Percentiles rank a stretch among this genome's conserved stretches.
phyloP scores from a whole-genome alignment of 2,888 invertebrate species.

The Euplagia quadripunctaria region DNA sequence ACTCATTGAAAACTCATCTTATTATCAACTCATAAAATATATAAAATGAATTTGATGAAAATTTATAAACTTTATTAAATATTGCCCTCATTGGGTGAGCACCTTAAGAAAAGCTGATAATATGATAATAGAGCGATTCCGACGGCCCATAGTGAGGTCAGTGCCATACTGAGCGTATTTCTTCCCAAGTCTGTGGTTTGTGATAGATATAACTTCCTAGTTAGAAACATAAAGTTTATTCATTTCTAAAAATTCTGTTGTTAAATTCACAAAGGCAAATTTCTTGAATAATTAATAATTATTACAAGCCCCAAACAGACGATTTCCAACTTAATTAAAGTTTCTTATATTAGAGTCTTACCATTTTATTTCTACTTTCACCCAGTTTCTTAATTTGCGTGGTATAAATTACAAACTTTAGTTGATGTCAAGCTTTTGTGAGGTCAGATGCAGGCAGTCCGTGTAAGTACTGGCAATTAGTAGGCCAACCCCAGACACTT shows the following conservation, averaged over 20 bases:
- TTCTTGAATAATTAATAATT: conserved; percentile 21
- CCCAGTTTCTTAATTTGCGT: conserved; percentile 32
- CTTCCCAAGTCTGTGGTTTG: too few species aligned
- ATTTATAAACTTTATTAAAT: too few species aligned
- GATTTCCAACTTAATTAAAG: conserved; percentile 58
- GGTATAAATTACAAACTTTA: conserved; percentile 33
- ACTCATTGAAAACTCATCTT: too few species aligned
- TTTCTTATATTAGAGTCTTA: conserved; percentile 50
- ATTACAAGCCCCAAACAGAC: conserved; percentile 24
- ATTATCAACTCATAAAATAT: too few species aligned
- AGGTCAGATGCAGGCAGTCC: conserved; percentile 14
- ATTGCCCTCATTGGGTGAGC: too few species aligned
- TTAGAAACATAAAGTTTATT: not conserved
- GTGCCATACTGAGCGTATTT: too few species aligned
- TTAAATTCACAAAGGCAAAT: not conserved
- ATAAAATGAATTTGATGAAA: too few species aligned
- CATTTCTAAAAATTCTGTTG: not conserved
- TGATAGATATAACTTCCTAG: too few species aligned
- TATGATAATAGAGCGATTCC: too few species aligned
- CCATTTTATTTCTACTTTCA: conserved; percentile 46
- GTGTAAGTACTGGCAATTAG: conserved; percentile 24
- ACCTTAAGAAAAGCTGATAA: too few species aligned
- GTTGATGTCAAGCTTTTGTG: conserved; percentile 12
- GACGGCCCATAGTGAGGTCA: too few species aligned
- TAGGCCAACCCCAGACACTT: conserved; percentile 16